Base-by-base conservation (phyloP, 2,113 vertebrate species). In the Aspiorhynchus laticeps region DNA sequence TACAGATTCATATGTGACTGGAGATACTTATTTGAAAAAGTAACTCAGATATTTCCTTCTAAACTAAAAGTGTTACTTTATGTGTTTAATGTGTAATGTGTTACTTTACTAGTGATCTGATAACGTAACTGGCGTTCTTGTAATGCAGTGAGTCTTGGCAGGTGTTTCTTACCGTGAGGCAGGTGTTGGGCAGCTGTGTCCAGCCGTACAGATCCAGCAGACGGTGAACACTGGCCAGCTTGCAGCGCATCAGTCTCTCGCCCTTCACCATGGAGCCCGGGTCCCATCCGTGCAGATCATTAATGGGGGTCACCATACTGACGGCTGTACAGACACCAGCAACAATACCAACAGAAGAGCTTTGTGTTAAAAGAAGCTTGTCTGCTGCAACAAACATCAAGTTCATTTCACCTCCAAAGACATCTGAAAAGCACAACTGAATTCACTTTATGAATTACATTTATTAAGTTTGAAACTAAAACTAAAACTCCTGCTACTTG, bases 191-290 rank as follows among this genome's bases (percentile, higher is more conserved):
- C 85, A 99, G 93, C 92, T 97, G 97, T 0, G 96, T 96, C 98
- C 98, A 99, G 89, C 98, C 97, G 0, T 96, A 97, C 38, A 99
- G 96, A 93, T 99, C 98, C n/a, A 98, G 93, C 85, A 99, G 96
- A 0, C 98, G 95, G 86, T 98, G 96, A 85, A 98, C 93, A 6
- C 97, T 97, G 91, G 97, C 95, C 78, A 98, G 94, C 91, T 99
- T 99, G 91, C 97, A 99, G 78, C 98, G 94, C 98, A 99, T 97
- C 91, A 98, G 84, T 87, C 97, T 90, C 91, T 99, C 98, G 0
- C 98, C 98, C 90, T 98, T 98, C 91, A 96, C 97, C 94, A 99
- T 91, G 21, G 94, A 94, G 26, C 95, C 89, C 0, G 94, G 92
- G 87, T 98, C 98, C 0, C 94, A 92, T 21, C 95, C 94, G 0